phyloP scores from a whole-genome alignment of 2,888 invertebrate genomes.

The Myopa tessellatipennis region DNA sequence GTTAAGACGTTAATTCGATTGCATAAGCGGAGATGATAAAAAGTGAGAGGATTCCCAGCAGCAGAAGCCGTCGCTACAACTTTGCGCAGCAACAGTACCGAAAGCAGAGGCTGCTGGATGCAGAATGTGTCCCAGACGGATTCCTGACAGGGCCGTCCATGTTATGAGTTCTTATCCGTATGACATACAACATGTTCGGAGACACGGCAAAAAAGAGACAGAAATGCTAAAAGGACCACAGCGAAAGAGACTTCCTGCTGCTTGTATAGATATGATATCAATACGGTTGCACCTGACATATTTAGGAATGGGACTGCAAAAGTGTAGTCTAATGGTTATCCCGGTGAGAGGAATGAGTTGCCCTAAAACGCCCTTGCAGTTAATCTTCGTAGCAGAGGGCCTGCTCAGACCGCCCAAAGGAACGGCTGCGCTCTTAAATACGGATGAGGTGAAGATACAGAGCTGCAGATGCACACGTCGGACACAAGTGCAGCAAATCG shows the following conservation, averaged over 20 bases:
- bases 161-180: too few relatives aligned
- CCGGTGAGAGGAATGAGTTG: too few relatives aligned
- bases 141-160: background rate
- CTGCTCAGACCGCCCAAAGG: background rate
- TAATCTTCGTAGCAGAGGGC: background rate
- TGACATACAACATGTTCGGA: too few relatives aligned
- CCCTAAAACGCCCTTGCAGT: too few relatives aligned
- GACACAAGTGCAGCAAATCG: background rate
- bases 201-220: too few relatives aligned
- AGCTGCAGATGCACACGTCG: background rate
- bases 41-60: conserved; percentile 66
- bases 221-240: too few relatives aligned
- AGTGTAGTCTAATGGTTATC: too few relatives aligned
- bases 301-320: background rate
- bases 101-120: background rate
- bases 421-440: background rate
- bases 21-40: conserved; percentile 44
- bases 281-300: background rate
- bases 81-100: background rate
- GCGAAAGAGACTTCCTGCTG: too few relatives aligned
- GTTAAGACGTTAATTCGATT: conserved; percentile 39
- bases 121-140: conserved; percentile 19
- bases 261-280: too few relatives aligned
- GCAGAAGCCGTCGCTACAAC: conserved; percentile 5
- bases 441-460: background rate